Percentiles rank a stretch among this genome's conserved stretches.
These are phyloP conservation scores for Drosophila equinoxialis DNA, from an alignment of 1,140 invertebrate species.

Conservation along the genomic window DNA sequence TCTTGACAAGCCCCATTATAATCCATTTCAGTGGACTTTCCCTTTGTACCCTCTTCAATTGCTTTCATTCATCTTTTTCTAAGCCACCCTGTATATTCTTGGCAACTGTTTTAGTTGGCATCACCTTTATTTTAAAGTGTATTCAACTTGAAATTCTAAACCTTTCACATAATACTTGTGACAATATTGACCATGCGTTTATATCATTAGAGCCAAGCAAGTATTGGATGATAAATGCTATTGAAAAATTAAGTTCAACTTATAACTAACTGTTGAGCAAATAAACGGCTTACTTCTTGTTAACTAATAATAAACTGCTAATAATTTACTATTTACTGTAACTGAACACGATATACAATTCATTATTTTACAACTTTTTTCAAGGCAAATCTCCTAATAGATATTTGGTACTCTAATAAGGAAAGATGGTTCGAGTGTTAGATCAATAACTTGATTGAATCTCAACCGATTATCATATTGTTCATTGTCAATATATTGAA, in stretches of 20 bases:
- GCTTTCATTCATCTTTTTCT: no score
- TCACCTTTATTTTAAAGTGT: not conserved
- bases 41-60: no score
- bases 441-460: no score
- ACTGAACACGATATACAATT: not conserved
- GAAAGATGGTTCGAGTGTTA: no score
- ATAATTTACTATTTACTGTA: not conserved
- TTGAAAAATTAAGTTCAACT: not conserved
- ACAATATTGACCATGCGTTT: not conserved
- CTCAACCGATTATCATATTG: no score
- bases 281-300: not conserved
- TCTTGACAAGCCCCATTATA: no score
- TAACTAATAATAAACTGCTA: not conserved
- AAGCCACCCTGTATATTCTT: not conserved
- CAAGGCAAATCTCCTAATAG: no score
- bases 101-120: not conserved
- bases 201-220: not conserved
- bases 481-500: no score
- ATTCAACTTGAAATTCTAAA: not conserved
- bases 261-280: not conserved
- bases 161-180: not conserved
- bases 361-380: no score
- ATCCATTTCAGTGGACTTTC: no score
- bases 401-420: no score
- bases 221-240: not conserved